A percentile compares a stretch with the other conserved stretches of the same genome.
Evolutionary conservation across 1,140 invertebrate genomes (phyloP).

Genomic region (Leptinotarsa defecta): DNA sequence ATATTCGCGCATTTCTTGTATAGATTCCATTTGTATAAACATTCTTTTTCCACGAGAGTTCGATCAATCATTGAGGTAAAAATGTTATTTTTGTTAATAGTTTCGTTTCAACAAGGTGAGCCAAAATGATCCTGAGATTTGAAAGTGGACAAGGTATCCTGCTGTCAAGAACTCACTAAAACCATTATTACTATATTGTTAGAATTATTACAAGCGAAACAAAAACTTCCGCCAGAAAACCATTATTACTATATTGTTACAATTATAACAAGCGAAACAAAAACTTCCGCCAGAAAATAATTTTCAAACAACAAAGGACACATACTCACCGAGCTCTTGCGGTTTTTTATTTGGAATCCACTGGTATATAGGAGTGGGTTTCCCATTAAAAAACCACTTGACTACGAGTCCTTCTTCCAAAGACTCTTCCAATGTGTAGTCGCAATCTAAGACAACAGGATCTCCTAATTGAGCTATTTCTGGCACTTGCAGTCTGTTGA

Average conservation of each 20-base stretch:
- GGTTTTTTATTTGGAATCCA: conserved; percentile 73
- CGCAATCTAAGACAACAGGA: conserved; percentile 75
- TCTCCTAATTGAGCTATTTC: conserved; percentile 69
- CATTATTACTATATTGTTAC: not conserved
- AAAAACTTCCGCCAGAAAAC: not conserved
- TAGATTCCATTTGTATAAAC: too few relatives aligned
- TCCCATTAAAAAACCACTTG: conserved; percentile 78
- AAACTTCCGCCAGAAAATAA: not conserved
- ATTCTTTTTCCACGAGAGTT: too few relatives aligned
- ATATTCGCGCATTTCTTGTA: too few relatives aligned
- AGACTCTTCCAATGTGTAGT: conserved; percentile 67
- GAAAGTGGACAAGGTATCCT: too few relatives aligned
- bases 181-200: not conserved
- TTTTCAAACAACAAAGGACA: not conserved
- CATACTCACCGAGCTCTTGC: conserved; percentile 60
- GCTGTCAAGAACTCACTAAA: not conserved
- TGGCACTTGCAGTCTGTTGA: conserved; percentile 71
- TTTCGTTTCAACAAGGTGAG: too few relatives aligned
- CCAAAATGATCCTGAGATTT: too few relatives aligned
- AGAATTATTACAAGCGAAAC: too few relatives aligned
- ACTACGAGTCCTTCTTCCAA: conserved; percentile 66
- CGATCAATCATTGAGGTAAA: too few relatives aligned
- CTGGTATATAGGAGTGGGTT: conserved; percentile 72
- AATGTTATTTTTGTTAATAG: too few relatives aligned
- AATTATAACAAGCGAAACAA: too few relatives aligned